Conservation (phyloP, 2,888 invertebrate genomes). For the Cephus runcator region DNA sequence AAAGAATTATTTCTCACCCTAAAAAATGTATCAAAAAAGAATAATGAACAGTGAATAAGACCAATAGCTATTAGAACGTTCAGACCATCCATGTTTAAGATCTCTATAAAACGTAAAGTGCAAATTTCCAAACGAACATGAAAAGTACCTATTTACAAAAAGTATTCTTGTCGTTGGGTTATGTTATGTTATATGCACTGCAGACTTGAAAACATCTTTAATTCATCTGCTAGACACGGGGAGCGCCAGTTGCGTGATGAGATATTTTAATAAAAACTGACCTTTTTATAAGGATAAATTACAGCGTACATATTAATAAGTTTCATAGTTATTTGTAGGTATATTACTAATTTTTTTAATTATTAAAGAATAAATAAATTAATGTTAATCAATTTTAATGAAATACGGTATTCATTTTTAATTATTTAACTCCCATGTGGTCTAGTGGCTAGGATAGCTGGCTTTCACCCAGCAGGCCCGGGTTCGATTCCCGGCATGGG, state of each 20-base stretch:
- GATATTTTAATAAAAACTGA: not conserved
- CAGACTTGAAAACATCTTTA: not conserved
- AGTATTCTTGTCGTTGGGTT: not conserved
- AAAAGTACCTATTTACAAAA: not conserved
- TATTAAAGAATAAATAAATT: not conserved
- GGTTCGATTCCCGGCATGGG: conserved; percentile 44
- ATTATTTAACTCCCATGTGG: conserved; percentile 27
- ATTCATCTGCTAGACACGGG: not conserved
- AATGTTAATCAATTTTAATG: not conserved
- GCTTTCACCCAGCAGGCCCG: conserved; percentile 43
- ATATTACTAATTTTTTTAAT: not conserved
- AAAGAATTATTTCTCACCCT: conserved; percentile 69
- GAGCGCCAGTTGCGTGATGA: not conserved
- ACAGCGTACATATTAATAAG: not conserved
- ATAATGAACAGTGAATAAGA: conserved; percentile 75
- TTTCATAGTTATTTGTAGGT: not conserved
- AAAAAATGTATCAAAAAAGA: conserved; percentile 86
- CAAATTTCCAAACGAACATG: not conserved
- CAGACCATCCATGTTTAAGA: conserved; percentile 72
- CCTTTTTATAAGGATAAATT: not conserved
- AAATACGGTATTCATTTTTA: not conserved
- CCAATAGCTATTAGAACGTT: conserved; percentile 72
- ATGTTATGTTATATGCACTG: not conserved
- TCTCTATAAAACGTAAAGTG: not conserved
- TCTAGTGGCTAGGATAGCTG: conserved; percentile 44